phyloP scores from a whole-genome alignment of 2,888 invertebrate species.

The Melikaiella ostensackeni region DNA sequence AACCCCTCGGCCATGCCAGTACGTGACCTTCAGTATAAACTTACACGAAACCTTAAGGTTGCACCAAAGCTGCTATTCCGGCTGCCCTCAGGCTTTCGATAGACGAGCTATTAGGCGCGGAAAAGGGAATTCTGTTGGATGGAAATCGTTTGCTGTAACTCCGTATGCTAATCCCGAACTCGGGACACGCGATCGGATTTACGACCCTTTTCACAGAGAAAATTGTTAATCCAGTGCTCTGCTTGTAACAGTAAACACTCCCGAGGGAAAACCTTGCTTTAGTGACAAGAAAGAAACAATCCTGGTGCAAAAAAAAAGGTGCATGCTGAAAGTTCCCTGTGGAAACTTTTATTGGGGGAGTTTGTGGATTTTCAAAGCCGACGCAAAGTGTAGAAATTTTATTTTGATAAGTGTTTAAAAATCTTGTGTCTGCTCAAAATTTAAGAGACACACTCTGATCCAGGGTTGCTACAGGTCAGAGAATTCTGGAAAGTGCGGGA shows the following conservation, averaged over 20 bases:
- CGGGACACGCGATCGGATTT: constrained; percentile 12
- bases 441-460: too few species aligned
- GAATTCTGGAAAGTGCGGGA: too few species aligned
- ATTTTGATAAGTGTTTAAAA: too few species aligned
- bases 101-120: constrained; percentile 15
- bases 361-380: not conserved
- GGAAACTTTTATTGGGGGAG: not conserved
- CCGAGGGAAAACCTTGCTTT: not conserved
- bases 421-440: too few species aligned
- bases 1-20: constrained; percentile 56
- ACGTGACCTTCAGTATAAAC: constrained; percentile 59
- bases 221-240: constrained; percentile 10
- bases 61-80: constrained; percentile 6
- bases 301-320: too few species aligned
- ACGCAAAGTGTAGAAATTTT: not conserved
- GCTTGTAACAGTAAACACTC: constrained; percentile 27
- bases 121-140: constrained; percentile 7
- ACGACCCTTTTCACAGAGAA: constrained; percentile 27
- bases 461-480: too few species aligned
- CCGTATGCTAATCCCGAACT: constrained; percentile 21
- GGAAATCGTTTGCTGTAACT: constrained; percentile 16
- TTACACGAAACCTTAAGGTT: constrained; percentile 41
- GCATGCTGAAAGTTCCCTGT: not conserved
- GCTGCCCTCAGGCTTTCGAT: constrained; percentile 9
- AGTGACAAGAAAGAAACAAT: not conserved